phyloP scores from a whole-genome alignment of 2,113 vertebrate species.

The Ciconia boyciana region DNA sequence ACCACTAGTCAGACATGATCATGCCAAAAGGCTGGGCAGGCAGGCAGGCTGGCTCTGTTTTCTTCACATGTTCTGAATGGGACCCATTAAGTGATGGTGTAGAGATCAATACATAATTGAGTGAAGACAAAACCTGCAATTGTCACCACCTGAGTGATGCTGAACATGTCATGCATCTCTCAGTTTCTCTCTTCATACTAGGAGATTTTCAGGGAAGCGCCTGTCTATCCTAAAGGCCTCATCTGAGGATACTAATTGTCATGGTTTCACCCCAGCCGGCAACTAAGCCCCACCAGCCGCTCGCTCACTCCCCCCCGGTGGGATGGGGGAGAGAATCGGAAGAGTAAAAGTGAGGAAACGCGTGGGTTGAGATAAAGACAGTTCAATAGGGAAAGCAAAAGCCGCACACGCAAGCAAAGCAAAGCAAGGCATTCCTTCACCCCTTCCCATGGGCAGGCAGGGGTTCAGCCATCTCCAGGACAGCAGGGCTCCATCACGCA shows the following conservation, averaged over 20 bases:
- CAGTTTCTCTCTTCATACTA: background rate
- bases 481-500: no score
- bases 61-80: background rate
- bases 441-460: no score
- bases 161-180: background rate
- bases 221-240: background rate
- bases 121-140: background rate
- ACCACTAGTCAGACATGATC: background rate
- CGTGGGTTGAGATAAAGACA: no score
- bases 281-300: no score
- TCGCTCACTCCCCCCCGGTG: no score
- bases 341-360: no score
- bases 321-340: no score
- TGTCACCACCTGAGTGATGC: background rate
- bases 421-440: no score
- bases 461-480: no score
- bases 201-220: background rate
- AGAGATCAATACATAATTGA: accelerated
- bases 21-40: background rate
- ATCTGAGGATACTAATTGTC: background rate
- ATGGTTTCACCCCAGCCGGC: no score
- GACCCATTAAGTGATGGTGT: background rate
- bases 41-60: background rate
- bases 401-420: no score
- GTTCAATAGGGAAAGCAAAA: no score